phyloP scores from a whole-genome alignment of 2,888 invertebrate species.

The Eristalinus sepulchralis region DNA sequence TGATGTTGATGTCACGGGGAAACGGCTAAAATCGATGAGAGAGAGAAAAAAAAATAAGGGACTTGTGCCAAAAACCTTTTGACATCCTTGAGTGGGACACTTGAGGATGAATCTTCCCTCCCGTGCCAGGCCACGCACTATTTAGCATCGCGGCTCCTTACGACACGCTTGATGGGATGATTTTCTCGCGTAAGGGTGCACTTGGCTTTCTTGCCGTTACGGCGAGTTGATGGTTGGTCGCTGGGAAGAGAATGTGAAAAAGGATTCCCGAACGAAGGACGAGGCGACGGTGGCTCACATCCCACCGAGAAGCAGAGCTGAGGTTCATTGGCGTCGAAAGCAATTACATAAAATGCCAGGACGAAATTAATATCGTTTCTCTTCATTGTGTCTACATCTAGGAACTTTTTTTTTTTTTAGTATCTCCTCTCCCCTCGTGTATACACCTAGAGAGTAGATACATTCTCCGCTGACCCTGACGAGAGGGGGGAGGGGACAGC shows the following conservation, averaged over 20 bases:
- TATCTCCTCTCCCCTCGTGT: constrained; percentile 1
- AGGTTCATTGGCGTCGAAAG: background rate
- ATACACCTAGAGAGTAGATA: constrained; percentile 44
- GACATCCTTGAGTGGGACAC: constrained; percentile 54
- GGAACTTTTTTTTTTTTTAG: background rate
- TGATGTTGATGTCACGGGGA: constrained; percentile 55
- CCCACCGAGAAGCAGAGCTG: background rate
- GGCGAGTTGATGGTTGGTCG: constrained; percentile 20
- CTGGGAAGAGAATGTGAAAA: background rate
- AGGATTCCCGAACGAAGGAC: constrained; percentile 10
- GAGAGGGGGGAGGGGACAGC: background rate
- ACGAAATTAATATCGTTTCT: constrained; percentile 17
- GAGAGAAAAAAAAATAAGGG: background rate
- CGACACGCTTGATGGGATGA: constrained; percentile 32
- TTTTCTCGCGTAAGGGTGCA: constrained; percentile 17
- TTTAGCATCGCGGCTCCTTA: constrained; percentile 32
- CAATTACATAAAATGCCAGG: constrained; percentile 51
- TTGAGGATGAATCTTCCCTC: constrained; percentile 28
- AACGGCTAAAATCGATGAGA: constrained; percentile 53
- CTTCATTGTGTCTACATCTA: constrained; percentile 28
- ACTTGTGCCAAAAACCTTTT: constrained; percentile 35
- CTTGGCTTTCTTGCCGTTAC: constrained; percentile 3
- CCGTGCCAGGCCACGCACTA: constrained; percentile 12
- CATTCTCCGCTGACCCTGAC: constrained; percentile 62
- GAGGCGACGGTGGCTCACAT: constrained; percentile 10